Base-by-base conservation (phyloP, 2,797 vertebrate species). In the Limnodromus scolopaceus region DNA sequence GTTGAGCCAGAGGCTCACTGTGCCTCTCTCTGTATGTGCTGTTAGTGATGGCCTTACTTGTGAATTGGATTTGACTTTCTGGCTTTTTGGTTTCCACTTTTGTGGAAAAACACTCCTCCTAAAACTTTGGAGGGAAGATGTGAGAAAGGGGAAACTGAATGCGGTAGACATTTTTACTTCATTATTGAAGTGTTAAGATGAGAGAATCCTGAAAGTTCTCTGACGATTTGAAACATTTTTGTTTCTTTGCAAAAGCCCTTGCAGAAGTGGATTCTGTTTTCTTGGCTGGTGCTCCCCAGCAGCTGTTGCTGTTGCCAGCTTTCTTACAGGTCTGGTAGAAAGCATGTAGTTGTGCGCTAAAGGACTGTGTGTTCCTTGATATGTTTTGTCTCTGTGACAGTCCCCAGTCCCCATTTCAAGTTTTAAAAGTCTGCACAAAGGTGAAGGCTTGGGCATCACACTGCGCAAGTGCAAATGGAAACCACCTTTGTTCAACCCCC, bases 231-330 rank as follows among this genome's bases (percentile, higher is more conserved):
- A 90, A 92, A 66, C 4, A 13, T 64, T 87, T 83, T 64, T 1
- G n/a, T 79, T 76, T 84, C 34, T 77, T 66, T 80, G 74, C 70
- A 92, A 81, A 84, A 76, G 32, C 61, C 55, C 71, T 58, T 92
- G 58, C 51, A 74, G 60, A 79, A 82, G 36, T 1, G 10, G 36
- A 38, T 83, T 89, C 60, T 87, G 39, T 0, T n/a, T 32, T 66
- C 69, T 54, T 63, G 51, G 46, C 79, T 90, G 72, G 45, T 49
- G 22, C 53, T 95, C 49, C 41, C 27, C 79, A 65, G 68, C 78
- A 92, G 65, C 53, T 89, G 41, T 74, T 93, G 65, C 53, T 89
- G 41, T 74, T 93, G 72, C 72, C 87, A 90, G 41, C 58, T 86
- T 94, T 86, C 79, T 84, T 78, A 64, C 70, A 74, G 75, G 63